A percentile compares a stretch with the other conserved stretches of the same genome.
These are phyloP conservation scores for Pachyramphus minor DNA, from an alignment of 2,113 vertebrate genomes.

Conservation along the genomic window DNA sequence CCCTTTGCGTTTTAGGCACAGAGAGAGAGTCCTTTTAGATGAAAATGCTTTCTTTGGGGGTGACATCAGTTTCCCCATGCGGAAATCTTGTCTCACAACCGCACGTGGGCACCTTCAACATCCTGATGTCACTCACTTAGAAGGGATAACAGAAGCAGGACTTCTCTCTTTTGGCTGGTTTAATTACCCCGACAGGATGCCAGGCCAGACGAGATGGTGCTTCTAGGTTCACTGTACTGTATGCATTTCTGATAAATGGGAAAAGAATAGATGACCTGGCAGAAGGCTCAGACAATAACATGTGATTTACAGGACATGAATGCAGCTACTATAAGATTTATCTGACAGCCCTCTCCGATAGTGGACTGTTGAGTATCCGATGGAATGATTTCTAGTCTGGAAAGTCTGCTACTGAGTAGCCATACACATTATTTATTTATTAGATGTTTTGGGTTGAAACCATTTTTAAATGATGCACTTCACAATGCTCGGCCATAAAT, in stretches of 20 bases:
- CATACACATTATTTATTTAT: constrained; percentile 94
- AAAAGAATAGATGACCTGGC: constrained; percentile 96
- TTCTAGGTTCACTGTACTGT: constrained; percentile 75
- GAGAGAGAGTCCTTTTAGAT: not conserved
- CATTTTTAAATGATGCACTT: constrained; percentile 88
- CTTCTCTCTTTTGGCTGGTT: constrained; percentile 46
- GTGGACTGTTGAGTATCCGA: constrained; percentile 89
- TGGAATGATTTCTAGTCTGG: constrained; percentile 91
- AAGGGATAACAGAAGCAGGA: not conserved
- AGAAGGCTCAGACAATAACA: constrained; percentile 95
- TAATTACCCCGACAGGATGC: constrained; percentile 70
- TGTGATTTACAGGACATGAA: constrained; percentile 98
- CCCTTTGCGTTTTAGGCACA: not conserved
- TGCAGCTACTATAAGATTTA: constrained; percentile 94
- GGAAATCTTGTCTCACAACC: not conserved
- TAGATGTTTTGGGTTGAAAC: constrained; percentile 90
- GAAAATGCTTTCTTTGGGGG: not conserved
- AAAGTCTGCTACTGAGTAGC: constrained; percentile 84
- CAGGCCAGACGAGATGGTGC: constrained; percentile 63
- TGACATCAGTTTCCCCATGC: not conserved
- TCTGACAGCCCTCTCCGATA: constrained; percentile 87
- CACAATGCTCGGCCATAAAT: constrained; percentile 84
- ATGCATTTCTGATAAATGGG: constrained; percentile 93
- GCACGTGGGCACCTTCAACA: not conserved
- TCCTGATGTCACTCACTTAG: not conserved